These are phyloP conservation scores for Oncorhynchus clarkii DNA, from an alignment of 2,113 vertebrate genomes.

Conservation along the genomic window DNA sequence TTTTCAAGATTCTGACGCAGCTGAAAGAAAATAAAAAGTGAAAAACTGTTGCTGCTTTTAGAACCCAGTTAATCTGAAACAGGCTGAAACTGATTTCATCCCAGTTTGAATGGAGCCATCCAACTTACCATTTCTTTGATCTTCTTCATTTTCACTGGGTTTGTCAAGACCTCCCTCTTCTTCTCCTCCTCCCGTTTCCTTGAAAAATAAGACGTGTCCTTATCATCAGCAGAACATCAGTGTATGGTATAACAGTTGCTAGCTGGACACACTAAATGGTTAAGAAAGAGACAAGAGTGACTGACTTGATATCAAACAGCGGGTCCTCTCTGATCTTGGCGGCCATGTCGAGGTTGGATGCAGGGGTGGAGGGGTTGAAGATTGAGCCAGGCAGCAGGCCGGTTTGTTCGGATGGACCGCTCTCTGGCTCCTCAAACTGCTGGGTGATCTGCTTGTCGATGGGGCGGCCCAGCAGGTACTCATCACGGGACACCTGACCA, in stretches of 20 bases:
- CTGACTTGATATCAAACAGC: conserved; percentile 89
- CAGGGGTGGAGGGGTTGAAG: conserved; percentile 77
- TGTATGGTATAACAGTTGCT: not conserved
- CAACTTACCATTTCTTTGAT: conserved; percentile 89
- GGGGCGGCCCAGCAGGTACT: conserved; percentile 90
- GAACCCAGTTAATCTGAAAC: too few species aligned
- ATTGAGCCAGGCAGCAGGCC: conserved; percentile 92
- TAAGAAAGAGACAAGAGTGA: not conserved
- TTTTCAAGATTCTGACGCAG: conserved; percentile 88
- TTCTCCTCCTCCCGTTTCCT: conserved; percentile 95
- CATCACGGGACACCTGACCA: conserved; percentile 90
- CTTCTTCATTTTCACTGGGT: conserved; percentile 98
- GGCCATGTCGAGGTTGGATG: conserved; percentile 87
- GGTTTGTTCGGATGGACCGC: conserved; percentile 82
- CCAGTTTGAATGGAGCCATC: not conserved
- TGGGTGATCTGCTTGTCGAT: conserved; percentile 92
- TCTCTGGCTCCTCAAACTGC: conserved; percentile 84
- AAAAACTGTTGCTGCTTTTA: too few species aligned
- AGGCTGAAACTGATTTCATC: too few species aligned
- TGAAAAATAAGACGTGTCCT: conserved; percentile 11
- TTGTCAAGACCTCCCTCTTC: conserved; percentile 91
- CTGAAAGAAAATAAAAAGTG: conserved; percentile 58
- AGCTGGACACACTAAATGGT: not conserved
- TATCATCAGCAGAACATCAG: not conserved
- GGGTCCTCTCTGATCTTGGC: conserved; percentile 97